phyloP scores from a whole-genome alignment of 2,797 vertebrate genomes.

The Centroberyx gerrardi region DNA sequence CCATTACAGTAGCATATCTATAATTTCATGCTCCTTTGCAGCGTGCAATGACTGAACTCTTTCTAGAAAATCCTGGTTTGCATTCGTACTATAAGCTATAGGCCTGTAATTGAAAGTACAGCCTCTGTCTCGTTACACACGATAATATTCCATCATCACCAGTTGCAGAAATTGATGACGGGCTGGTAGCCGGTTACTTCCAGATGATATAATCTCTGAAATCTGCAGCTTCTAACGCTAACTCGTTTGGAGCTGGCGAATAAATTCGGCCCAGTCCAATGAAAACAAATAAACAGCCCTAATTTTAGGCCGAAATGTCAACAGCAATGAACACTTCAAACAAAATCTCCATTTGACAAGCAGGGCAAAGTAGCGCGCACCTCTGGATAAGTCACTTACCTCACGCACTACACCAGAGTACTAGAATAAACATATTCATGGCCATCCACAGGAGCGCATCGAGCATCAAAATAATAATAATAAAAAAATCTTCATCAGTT shows the following conservation, averaged over 20 bases:
- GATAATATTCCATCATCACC: slow-evolving; percentile 30
- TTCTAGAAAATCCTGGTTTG: slow-evolving; percentile 37
- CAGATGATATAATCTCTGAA: background rate
- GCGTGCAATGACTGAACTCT: slow-evolving; percentile 29
- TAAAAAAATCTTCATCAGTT: slow-evolving; percentile 59
- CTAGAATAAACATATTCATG: slow-evolving; percentile 73
- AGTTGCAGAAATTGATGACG: slow-evolving; percentile 51
- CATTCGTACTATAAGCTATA: background rate
- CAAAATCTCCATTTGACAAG: slow-evolving; percentile 26
- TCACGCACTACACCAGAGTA: slow-evolving; percentile 70
- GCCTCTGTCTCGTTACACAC: background rate
- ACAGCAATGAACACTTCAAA: slow-evolving; percentile 37
- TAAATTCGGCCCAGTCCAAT: background rate
- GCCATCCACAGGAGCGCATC: slow-evolving; percentile 67
- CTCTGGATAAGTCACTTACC: slow-evolving; percentile 82
- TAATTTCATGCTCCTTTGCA: slow-evolving; percentile 25
- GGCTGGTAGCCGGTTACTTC: slow-evolving; percentile 9
- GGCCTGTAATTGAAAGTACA: slow-evolving; percentile 11
- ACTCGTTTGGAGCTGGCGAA: background rate
- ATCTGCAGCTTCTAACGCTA: background rate
- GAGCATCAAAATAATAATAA: slow-evolving; percentile 27
- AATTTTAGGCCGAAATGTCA: background rate
- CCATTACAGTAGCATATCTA: slow-evolving; percentile 32
- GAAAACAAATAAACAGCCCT: slow-evolving; percentile 3
- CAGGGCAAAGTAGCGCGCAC: slow-evolving; percentile 72